Evolutionary conservation across 2,888 invertebrate genomes (phyloP).

Genomic region (Tetropium fuscum): DNA sequence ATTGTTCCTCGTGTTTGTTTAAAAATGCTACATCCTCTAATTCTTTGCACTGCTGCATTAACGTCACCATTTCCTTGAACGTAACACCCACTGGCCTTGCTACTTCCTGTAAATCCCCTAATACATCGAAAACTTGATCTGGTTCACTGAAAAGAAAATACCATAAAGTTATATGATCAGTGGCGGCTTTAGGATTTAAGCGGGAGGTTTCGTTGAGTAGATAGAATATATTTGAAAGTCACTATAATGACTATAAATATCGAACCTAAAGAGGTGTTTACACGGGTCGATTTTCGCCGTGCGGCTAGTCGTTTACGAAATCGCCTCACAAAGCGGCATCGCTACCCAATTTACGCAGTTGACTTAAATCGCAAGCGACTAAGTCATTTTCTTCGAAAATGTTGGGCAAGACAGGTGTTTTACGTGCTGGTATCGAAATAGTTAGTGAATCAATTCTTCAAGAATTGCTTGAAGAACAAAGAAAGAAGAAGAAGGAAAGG

Average conservation of each 20-base stretch:
- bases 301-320: no score
- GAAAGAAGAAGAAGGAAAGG: neutral
- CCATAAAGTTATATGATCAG: no score
- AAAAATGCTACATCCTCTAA: slow-evolving; percentile 65
- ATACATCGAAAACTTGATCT: slow-evolving; percentile 74
- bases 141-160: slow-evolving; percentile 72
- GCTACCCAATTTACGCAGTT: neutral
- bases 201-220: no score
- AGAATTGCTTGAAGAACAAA: slow-evolving; percentile 2
- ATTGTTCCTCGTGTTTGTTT: slow-evolving; percentile 61
- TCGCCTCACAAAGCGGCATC: neutral
- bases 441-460: neutral
- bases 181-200: no score
- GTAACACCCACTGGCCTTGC: slow-evolving; percentile 75
- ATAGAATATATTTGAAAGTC: no score
- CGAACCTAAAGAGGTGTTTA: no score
- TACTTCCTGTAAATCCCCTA: slow-evolving; percentile 73
- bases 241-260: no score
- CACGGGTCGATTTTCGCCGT: no score
- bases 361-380: neutral
- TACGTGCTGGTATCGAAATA: neutral
- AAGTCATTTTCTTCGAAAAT: neutral
- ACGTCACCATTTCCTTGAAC: slow-evolving; percentile 80
- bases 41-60: slow-evolving; percentile 85
- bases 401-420: neutral